These are phyloP conservation scores for Macropis europaea DNA, from an alignment of 2,888 invertebrate species.

Conservation along the genomic window DNA sequence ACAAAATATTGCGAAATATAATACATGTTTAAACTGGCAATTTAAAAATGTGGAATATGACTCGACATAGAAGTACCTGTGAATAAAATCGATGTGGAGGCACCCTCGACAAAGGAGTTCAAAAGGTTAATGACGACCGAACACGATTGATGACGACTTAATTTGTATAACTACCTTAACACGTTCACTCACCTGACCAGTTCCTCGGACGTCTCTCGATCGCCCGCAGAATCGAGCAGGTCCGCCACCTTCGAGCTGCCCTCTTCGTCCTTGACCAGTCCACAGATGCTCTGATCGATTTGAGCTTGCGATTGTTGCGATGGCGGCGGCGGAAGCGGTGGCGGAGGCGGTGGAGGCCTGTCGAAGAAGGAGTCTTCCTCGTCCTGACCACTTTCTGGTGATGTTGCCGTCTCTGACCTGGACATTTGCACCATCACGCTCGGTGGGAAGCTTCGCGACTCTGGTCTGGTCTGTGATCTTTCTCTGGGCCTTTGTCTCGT, in stretches of 20 bases:
- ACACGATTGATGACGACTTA: no score
- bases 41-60: no score
- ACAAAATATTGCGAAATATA: no score
- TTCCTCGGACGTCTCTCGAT: constrained; percentile 69
- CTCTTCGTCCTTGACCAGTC: constrained; percentile 62
- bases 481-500: constrained; percentile 83
- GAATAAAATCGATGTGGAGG: no score
- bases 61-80: no score
- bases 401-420: constrained; percentile 78
- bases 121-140: no score
- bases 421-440: constrained; percentile 70
- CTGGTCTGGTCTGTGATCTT: constrained; percentile 83
- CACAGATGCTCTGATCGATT: constrained; percentile 60
- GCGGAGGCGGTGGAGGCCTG: constrained; percentile 78
- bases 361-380: constrained; percentile 83
- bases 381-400: constrained; percentile 80
- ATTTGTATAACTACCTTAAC: no score
- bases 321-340: constrained; percentile 81
- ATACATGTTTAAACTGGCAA: no score
- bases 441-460: constrained; percentile 88
- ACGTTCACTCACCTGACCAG: constrained; percentile 67
- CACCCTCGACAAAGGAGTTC: no score
- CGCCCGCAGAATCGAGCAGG: constrained; percentile 58
- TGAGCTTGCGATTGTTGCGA: constrained; percentile 63
- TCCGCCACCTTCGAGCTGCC: constrained; percentile 57